A percentile compares a stretch with the other conserved stretches of the same genome.
Conservation (phyloP, 1,140 invertebrate species). For the Drosophila subobscura region DNA sequence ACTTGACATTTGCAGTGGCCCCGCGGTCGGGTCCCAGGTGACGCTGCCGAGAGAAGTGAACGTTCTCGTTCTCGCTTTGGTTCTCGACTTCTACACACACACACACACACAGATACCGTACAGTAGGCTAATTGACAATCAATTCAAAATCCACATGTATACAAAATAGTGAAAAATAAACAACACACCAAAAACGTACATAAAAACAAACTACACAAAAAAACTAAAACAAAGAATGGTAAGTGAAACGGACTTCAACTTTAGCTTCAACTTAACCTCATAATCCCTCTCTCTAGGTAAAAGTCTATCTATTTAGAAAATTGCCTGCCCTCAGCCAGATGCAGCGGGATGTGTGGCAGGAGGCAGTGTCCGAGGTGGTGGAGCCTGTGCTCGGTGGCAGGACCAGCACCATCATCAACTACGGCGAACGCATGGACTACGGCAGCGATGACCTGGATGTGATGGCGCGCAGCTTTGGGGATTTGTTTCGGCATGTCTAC, state of each 20-base stretch:
- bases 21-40: neutral
- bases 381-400: constrained; percentile 40
- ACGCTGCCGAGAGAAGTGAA: constrained; percentile 47
- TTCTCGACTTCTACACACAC: constrained; percentile 4
- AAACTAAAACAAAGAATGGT: constrained; percentile 2
- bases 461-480: constrained; percentile 26
- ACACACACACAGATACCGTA: no score
- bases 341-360: constrained; percentile 38
- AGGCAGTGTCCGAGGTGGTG: constrained; percentile 40
- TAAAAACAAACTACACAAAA: neutral
- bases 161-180: no score
- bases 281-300: constrained; percentile 26
- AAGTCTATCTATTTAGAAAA: constrained; percentile 63
- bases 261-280: no score
- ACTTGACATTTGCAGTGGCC: constrained; percentile 54
- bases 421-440: constrained; percentile 10
- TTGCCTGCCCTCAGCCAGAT: constrained; percentile 13
- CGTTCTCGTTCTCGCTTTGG: constrained; percentile 55
- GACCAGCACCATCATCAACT: constrained; percentile 43
- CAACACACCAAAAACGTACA: constrained; percentile 1
- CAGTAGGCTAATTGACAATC: constrained; percentile 64
- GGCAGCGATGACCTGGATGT: constrained; percentile 5
- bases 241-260: no score
- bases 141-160: constrained; percentile 25
- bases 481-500: constrained; percentile 40